Percentiles rank a stretch among this genome's conserved stretches.
These are phyloP conservation scores for Acropora tenuis DNA, from an alignment of 64 coral and sea anemone species.

Conservation along the genomic window DNA sequence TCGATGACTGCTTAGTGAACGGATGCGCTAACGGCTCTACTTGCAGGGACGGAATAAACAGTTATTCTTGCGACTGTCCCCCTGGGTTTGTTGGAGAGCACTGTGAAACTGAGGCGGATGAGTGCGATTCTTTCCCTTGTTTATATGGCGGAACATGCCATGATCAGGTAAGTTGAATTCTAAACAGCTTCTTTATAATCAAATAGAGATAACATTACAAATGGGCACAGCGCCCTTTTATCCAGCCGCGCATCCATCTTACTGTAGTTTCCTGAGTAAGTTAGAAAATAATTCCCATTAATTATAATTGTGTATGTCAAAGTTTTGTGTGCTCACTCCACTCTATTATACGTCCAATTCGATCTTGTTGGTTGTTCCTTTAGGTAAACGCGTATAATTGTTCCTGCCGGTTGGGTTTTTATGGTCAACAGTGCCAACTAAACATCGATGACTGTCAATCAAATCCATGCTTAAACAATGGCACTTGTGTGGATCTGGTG, in stretches of 20 bases:
- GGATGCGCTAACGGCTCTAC: conserved; percentile 17
- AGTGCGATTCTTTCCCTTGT: conserved; percentile 39
- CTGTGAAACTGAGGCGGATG: conserved; percentile 13
- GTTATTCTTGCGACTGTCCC: conserved; percentile 28
- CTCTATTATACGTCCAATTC: not conserved
- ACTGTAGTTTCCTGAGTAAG: not conserved
- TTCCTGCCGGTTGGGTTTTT: conserved; percentile 52
- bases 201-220: not conserved
- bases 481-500: conserved; percentile 51
- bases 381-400: conserved; percentile 33
- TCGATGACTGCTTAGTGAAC: conserved; percentile 26
- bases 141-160: conserved; percentile 30
- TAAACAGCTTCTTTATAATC: not conserved
- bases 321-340: not conserved
- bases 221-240: not conserved
- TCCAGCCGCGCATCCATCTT: conserved; percentile 27
- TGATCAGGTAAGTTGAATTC: conserved; percentile 32
- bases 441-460: conserved; percentile 67
- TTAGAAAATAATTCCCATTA: conserved; percentile 4
- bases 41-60: conserved; percentile 45
- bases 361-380: not conserved
- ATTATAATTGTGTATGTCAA: no score
- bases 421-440: conserved; percentile 47
- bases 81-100: conserved; percentile 31
- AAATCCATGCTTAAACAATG: conserved; percentile 62